phyloP scores from a whole-genome alignment of 2,888 invertebrate species.

The Luffia ferchaultella region DNA sequence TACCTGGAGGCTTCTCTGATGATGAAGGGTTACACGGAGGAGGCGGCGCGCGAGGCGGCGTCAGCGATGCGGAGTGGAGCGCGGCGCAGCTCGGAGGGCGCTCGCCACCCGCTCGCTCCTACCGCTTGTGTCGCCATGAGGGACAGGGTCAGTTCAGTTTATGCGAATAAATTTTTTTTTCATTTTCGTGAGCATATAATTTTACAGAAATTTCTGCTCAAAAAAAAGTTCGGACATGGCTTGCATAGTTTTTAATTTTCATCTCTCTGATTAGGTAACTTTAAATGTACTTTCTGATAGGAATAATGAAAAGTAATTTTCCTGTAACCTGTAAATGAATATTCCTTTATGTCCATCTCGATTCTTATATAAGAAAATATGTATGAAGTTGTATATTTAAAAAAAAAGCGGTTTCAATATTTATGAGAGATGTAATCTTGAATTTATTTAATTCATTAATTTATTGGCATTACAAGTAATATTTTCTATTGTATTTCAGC shows the following conservation, averaged over 20 bases:
- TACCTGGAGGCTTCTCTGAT: conserved; percentile 87
- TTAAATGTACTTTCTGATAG: too few relatives aligned
- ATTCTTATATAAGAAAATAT: too few relatives aligned
- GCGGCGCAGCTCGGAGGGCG: conserved; percentile 23
- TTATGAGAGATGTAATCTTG: too few relatives aligned
- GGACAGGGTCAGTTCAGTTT: conserved; percentile 37
- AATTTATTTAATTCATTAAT: too few relatives aligned
- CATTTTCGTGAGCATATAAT: too few relatives aligned
- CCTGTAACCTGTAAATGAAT: too few relatives aligned
- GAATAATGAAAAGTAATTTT: too few relatives aligned
- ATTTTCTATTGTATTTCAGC: conserved; percentile 52
- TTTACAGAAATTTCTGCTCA: conserved; percentile 3
- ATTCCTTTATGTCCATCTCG: too few relatives aligned
- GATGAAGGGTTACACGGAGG: conserved; percentile 75
- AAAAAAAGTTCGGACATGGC: conserved; percentile 3
- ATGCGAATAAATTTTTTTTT: background rate
- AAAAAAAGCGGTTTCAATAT: too few relatives aligned
- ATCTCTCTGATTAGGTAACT: too few relatives aligned
- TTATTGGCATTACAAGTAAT: too few relatives aligned
- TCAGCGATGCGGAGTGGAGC: conserved; percentile 27
- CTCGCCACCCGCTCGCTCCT: conserved; percentile 57
- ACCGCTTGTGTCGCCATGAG: conserved; percentile 61
- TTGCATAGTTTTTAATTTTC: conserved; percentile 9
- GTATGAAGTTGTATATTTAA: too few relatives aligned
- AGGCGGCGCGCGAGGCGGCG: conserved; percentile 56